Evolutionary conservation across 2,888 invertebrate genomes (phyloP), one percentile per base, ranked within the genome.

Genomic region (Hyalella azteca): DNA sequence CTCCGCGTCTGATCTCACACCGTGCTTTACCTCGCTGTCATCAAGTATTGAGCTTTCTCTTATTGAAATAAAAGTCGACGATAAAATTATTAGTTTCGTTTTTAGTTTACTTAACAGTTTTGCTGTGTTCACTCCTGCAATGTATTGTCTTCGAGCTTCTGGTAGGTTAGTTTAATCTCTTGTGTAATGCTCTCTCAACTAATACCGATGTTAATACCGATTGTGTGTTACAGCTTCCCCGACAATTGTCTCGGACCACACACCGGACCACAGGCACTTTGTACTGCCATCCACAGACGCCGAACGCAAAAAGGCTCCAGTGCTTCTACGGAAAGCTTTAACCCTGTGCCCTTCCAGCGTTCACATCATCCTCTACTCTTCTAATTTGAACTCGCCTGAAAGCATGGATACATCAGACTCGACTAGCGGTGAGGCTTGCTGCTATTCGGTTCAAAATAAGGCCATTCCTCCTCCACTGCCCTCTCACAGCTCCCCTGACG

Each of bases 351-450:
- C 66, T 5, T 66, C 19, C 29, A 36, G 66, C 3, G 66, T 66
- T 4, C 22, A 36, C 15, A 66, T 66, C 39, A 36, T 5, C 66
- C 22, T 66, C 29, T 66, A 66, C 66, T 22, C 39, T 13, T 36
- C 66, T 5, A 66, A 66, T 29, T 22, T 5, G 39, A 15, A 9
- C 19, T 36, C 66, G 0, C 19, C 54, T 54, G 66, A 66, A 36
- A 36, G 66, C 66, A 66, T 66, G 66, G 66, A 66, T 22, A 36
- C 36, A 36, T 11, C 66, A 9, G 66, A 66, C n/a, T 66, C 59
- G 9, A 22, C 26, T 29, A 22, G 26, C 26, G 54, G 26, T 54
- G 22, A 22, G 22, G 54, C 54, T 54, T 26, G 22, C 54, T n/a
- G 26, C 66, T 13, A 19, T 29, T 66, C 66, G 19, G 32, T 19